Percentiles rank a stretch among this genome's conserved stretches.
These are phyloP conservation scores for Lathronympha strigana DNA, from an alignment of 2,888 invertebrate genomes.

Conservation along the genomic window DNA sequence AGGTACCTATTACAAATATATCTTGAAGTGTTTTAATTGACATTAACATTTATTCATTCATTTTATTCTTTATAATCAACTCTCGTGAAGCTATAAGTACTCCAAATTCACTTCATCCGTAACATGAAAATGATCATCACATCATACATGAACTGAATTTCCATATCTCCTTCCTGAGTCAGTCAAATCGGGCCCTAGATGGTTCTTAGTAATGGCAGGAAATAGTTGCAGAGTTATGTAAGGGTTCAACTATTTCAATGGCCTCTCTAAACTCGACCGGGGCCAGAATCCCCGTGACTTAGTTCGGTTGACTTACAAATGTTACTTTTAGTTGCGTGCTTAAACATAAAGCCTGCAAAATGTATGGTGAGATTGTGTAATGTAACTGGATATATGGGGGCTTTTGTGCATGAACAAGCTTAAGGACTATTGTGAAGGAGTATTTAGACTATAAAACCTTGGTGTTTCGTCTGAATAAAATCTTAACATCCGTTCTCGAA, in stretches of 20 bases:
- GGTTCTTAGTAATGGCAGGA: neutral
- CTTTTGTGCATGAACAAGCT: neutral
- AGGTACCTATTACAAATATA: no score
- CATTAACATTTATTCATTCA: no score
- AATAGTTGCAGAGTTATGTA: slow-evolving; percentile 17
- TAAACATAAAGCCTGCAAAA: slow-evolving; percentile 1
- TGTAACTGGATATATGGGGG: neutral
- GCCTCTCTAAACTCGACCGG: slow-evolving; percentile 5
- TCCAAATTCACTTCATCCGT: no score
- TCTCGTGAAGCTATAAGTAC: no score
- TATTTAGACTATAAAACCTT: no score
- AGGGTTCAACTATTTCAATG: slow-evolving; percentile 10
- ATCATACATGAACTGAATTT: no score
- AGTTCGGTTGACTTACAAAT: slow-evolving; percentile 18
- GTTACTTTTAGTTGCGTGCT: slow-evolving; percentile 17
- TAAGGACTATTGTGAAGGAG: neutral
- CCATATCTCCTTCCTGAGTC: neutral
- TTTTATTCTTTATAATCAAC: no score
- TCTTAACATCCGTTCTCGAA: no score
- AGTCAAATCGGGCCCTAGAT: neutral
- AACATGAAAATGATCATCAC: no score
- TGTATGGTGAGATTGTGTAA: slow-evolving; percentile 7
- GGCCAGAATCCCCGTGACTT: neutral
- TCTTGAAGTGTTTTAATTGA: no score
- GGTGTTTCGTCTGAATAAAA: no score